A percentile compares a stretch with the other conserved stretches of the same genome.
phyloP scores from a whole-genome alignment of 2,113 vertebrate species.

The Leucopsar rothschildi region DNA sequence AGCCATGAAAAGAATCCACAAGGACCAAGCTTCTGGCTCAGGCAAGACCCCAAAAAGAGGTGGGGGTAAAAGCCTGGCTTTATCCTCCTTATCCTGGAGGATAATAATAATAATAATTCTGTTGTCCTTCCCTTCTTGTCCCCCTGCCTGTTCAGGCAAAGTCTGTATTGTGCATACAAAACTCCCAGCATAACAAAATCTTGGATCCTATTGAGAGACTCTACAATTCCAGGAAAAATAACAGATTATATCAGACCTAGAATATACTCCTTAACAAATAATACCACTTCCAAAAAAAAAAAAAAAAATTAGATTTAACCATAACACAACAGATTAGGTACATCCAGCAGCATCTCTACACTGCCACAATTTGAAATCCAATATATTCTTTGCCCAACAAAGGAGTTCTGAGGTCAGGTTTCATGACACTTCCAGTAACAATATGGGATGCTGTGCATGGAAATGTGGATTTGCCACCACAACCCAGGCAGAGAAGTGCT shows the following conservation, averaged over 20 bases:
- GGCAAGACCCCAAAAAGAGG: neutral
- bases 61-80: neutral
- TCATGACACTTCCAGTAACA: neutral
- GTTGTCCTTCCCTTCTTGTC: neutral
- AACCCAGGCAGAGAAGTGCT: neutral
- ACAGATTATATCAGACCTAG: constrained; percentile 36
- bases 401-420: neutral
- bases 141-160: neutral
- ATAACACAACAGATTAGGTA: neutral
- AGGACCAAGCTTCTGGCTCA: neutral
- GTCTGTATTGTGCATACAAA: neutral
- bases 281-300: neutral
- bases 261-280: constrained; percentile 22
- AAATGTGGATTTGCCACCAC: neutral
- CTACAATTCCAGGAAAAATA: constrained; percentile 51
- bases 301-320: neutral
- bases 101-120: neutral
- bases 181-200: neutral
- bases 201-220: neutral
- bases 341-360: neutral
- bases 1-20: neutral
- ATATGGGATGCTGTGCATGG: neutral
- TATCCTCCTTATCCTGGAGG: neutral
- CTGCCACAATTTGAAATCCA: neutral
- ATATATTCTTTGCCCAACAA: neutral